These are phyloP conservation scores for Zaprionus lineosus DNA, from an alignment of 2,888 invertebrate species.

Conservation along the genomic window DNA sequence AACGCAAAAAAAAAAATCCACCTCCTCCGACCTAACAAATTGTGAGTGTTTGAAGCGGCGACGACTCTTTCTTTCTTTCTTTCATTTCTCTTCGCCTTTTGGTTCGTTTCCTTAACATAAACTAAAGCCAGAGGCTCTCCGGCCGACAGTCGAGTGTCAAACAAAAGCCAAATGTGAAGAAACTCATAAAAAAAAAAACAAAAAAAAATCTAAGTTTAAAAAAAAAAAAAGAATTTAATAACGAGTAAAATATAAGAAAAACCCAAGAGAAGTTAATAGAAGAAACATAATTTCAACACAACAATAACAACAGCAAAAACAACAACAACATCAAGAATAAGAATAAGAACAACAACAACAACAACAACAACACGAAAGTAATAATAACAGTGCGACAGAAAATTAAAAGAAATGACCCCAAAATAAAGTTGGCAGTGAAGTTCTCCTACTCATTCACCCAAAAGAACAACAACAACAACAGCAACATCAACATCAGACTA, in stretches of 20 bases:
- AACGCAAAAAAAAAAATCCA: not conserved
- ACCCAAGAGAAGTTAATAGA: conserved; percentile 32
- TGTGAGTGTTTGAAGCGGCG: conserved; percentile 2
- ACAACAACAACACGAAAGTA: conserved; percentile 44
- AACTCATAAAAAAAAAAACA: conserved; percentile 64
- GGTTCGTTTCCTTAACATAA: too few relatives aligned
- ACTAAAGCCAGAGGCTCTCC: conserved; percentile 15
- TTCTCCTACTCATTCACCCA: conserved; percentile 15
- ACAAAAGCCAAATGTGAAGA: conserved; percentile 71
- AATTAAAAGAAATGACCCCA: conserved; percentile 68
- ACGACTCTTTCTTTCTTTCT: conserved; percentile 17
- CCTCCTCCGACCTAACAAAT: conserved; percentile 6
- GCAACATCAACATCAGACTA: too few relatives aligned
- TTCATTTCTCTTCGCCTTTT: too few relatives aligned
- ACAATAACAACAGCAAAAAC: conserved; percentile 22
- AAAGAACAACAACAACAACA: conserved; percentile 10
- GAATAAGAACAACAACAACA: conserved; percentile 40
- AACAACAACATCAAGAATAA: conserved; percentile 46
- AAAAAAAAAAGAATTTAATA: conserved; percentile 13
- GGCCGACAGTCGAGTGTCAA: conserved; percentile 50
- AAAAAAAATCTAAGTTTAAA: conserved; percentile 22
- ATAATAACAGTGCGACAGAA: conserved; percentile 54
- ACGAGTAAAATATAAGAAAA: conserved; percentile 9
- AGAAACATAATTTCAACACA: conserved; percentile 39
- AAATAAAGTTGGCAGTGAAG: conserved; percentile 47